phyloP scores from a whole-genome alignment of 2,888 invertebrate species.

The Zaprionus lineosus region DNA sequence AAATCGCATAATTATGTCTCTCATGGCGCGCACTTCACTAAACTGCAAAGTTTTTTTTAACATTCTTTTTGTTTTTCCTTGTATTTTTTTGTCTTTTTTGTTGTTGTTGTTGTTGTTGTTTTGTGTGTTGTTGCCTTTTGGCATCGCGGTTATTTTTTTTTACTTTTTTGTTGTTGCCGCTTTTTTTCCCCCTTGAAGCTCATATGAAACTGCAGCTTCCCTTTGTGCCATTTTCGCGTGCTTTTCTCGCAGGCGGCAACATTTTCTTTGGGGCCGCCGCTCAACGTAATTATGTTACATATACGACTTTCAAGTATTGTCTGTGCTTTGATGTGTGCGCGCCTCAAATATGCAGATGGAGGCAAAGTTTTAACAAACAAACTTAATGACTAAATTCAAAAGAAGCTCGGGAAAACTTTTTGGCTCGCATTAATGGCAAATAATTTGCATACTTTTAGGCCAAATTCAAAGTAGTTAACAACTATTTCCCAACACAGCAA shows the following conservation, averaged over 20 bases:
- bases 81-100: conserved; percentile 3
- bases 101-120: too few species aligned
- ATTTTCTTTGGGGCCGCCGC: conserved; percentile 35
- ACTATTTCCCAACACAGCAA: conserved; percentile 48
- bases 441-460: conserved; percentile 64
- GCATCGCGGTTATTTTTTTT: too few species aligned
- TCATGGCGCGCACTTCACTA: conserved; percentile 75
- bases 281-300: conserved; percentile 54
- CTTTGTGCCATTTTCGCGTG: conserved; percentile 17
- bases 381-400: conserved; percentile 65
- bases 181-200: conserved; percentile 18
- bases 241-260: conserved; percentile 26
- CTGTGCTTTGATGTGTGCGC: conserved; percentile 46
- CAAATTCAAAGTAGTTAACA: conserved; percentile 48
- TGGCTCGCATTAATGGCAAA: conserved; percentile 59
- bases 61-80: conserved; percentile 13
- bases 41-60: conserved; percentile 53
- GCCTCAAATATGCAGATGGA: conserved; percentile 5
- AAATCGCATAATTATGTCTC: conserved; percentile 79
- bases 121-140: too few species aligned
- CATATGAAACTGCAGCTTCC: conserved; percentile 37
- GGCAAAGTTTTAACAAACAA: conserved; percentile 37
- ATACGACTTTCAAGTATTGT: conserved; percentile 21
- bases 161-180: conserved; percentile 11
- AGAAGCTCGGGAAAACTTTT: conserved; percentile 54